phyloP scores from a whole-genome alignment of 2,797 vertebrate species.

The Triplophysa yarkandensis region DNA sequence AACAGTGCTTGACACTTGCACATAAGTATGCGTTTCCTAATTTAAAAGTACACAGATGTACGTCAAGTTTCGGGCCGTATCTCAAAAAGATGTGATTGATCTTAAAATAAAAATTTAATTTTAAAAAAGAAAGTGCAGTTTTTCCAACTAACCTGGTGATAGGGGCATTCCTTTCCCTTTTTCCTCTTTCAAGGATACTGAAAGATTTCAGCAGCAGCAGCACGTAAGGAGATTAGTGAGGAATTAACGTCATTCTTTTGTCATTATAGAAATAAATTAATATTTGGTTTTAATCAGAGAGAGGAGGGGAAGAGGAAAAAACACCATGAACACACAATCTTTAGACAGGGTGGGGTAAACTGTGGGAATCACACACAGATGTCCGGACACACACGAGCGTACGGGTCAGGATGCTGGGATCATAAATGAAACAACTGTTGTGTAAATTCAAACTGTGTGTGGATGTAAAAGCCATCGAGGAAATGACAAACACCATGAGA shows the following conservation, averaged over 20 bases:
- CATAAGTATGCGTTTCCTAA: not conserved
- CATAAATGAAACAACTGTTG: not conserved
- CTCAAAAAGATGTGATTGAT: conserved; percentile 3
- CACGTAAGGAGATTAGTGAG: conserved; percentile 82
- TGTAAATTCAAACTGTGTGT: conserved; percentile 3
- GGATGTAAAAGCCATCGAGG: conserved; percentile 55
- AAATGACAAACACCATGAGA: conserved; percentile 63
- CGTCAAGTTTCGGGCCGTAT: not conserved
- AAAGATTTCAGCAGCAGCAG: conserved; percentile 80
- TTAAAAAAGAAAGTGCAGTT: conserved; percentile 31
- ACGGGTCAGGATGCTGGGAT: conserved; percentile 2
- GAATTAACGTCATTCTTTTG: conserved; percentile 85
- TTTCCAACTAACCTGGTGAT: conserved; percentile 59
- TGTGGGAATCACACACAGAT: not conserved
- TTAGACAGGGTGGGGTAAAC: conserved; percentile 11
- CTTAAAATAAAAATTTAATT: conserved; percentile 44
- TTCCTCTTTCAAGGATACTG: conserved; percentile 79
- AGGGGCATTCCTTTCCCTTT: conserved; percentile 61
- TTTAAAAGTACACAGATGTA: not conserved
- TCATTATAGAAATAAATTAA: conserved; percentile 82
- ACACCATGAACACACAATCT: conserved; percentile 45
- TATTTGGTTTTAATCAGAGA: conserved; percentile 77
- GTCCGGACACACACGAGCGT: conserved; percentile 21
- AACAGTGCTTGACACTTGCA: not conserved
- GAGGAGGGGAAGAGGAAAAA: conserved; percentile 59